These are phyloP conservation scores for Drosophila bunnanda DNA, from an alignment of 2,888 invertebrate species.

Conservation along the genomic window DNA sequence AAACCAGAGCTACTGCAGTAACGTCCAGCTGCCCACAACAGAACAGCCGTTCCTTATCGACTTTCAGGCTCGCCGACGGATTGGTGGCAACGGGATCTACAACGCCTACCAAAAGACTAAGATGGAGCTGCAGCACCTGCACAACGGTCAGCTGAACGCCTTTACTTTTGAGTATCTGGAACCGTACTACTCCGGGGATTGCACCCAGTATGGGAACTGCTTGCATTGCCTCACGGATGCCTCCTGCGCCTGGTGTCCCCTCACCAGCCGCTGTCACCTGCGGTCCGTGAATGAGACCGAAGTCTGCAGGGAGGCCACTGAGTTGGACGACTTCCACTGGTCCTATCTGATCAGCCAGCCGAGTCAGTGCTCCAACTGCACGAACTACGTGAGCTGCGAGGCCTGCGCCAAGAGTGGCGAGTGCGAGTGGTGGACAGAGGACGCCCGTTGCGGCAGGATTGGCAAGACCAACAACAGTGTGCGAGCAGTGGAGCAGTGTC, in stretches of 20 bases:
- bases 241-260: slow-evolving; percentile 96
- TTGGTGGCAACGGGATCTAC: slow-evolving; percentile 85
- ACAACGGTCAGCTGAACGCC: slow-evolving; percentile 91
- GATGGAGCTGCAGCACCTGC: slow-evolving; percentile 92
- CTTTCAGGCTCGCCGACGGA: slow-evolving; percentile 88
- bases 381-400: slow-evolving; percentile 94
- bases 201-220: slow-evolving; percentile 92
- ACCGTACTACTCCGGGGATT: slow-evolving; percentile 93
- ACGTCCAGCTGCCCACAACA: slow-evolving; percentile 88
- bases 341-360: slow-evolving; percentile 93
- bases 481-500: slow-evolving; percentile 88
- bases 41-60: slow-evolving; percentile 89
- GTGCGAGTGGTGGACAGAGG: slow-evolving; percentile 97
- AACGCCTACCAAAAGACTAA: slow-evolving; percentile 90
- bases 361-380: slow-evolving; percentile 93
- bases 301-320: slow-evolving; percentile 80
- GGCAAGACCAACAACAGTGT: slow-evolving; percentile 91
- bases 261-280: slow-evolving; percentile 89
- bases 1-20: slow-evolving; percentile 89
- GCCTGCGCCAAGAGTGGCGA: slow-evolving; percentile 89
- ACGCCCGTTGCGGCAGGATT: slow-evolving; percentile 92
- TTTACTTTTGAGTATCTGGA: slow-evolving; percentile 96
- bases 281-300: slow-evolving; percentile 88
- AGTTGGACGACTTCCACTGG: slow-evolving; percentile 86
- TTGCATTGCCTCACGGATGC: slow-evolving; percentile 94